Evolutionary conservation across 2,888 invertebrate species (phyloP), one percentile per base, ranked within the genome.

Genomic region (Orgyia antiqua): DNA sequence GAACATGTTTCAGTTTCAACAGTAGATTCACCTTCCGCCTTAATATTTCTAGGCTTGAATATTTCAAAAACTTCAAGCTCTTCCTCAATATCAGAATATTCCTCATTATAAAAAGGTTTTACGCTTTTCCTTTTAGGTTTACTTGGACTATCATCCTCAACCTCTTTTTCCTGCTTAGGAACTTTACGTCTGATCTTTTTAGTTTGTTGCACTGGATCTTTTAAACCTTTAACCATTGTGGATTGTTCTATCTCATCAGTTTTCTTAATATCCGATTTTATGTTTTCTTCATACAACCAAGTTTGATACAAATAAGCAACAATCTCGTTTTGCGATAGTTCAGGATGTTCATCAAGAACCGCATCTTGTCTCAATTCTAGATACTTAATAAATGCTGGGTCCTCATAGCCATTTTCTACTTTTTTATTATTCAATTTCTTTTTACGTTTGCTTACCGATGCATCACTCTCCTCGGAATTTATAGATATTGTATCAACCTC

Each of bases 291-390:
- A 21, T 51, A 50, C 28, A 72, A 42, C 88, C 88, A 89, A 6
- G 83, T 80, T 45, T 88, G 83, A 24, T 79, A 77, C 31, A 89
- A 64, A 57, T 88, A 88, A 10, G 62, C 58, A 8, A 72, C 66
- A 10, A 88, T 76, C 45, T 88, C 87, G 1, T 78, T 69, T 28
- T 76, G 70, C 0, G 76, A 69, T 5, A 88, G 60, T 27, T 88
- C 75, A 1, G 89, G 88, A 52, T 89, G 73, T 48, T 88, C 80
- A 24, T 87, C 87, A 37, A 86, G 70, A 8, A 88, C 45, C 10
- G 71, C 58, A 42, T 89, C 88, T 51, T 79, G 83, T 43, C 76
- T 72, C 4, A 87, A 42, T 38, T 88, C 83, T 21, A 84, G 61
- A 58, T 87, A 89, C 38, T 87, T 68, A 7, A 87, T 57, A 43